Percentiles rank a stretch among this genome's conserved stretches.
Conservation (phyloP, 2,113 vertebrate genomes). For the Ceyx cyanopectus region DNA sequence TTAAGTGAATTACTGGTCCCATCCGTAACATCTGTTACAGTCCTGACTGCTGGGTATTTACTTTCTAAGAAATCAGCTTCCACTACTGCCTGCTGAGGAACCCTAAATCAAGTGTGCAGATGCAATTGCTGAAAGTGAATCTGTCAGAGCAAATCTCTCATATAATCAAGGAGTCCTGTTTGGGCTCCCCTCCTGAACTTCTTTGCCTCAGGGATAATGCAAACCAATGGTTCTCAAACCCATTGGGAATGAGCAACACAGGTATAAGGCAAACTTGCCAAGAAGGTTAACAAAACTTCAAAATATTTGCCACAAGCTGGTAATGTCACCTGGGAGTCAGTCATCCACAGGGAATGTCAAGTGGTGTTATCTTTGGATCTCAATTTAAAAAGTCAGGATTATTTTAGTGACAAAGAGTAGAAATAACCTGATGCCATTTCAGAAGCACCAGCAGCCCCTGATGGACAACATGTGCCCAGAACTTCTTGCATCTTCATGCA, state of each 20-base stretch:
- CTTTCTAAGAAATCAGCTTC: conserved; percentile 41
- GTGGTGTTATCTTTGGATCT: not conserved
- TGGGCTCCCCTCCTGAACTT: not conserved
- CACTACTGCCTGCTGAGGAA: not conserved
- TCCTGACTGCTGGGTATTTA: conserved; percentile 28
- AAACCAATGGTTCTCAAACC: not conserved
- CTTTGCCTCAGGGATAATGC: conserved; percentile 4
- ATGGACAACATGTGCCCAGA: not conserved
- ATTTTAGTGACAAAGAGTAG: not conserved
- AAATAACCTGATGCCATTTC: not conserved
- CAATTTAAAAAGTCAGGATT: not conserved
- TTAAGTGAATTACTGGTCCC: conserved; percentile 44
- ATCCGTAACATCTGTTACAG: not conserved
- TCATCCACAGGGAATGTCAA: not conserved
- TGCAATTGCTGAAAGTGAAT: conserved; percentile 39
- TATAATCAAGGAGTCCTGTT: not conserved
- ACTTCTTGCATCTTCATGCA: not conserved
- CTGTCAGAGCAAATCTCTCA: conserved; percentile 20
- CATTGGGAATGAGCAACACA: not conserved
- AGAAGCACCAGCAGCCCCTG: not conserved
- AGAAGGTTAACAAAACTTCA: not conserved
- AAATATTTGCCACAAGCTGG: not conserved
- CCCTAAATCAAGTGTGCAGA: conserved; percentile 24
- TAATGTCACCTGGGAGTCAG: not conserved
- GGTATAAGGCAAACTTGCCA: not conserved